These are phyloP conservation scores for Microtus ochrogaster DNA, from an alignment of 2,113 vertebrate species.

Conservation along the genomic window DNA sequence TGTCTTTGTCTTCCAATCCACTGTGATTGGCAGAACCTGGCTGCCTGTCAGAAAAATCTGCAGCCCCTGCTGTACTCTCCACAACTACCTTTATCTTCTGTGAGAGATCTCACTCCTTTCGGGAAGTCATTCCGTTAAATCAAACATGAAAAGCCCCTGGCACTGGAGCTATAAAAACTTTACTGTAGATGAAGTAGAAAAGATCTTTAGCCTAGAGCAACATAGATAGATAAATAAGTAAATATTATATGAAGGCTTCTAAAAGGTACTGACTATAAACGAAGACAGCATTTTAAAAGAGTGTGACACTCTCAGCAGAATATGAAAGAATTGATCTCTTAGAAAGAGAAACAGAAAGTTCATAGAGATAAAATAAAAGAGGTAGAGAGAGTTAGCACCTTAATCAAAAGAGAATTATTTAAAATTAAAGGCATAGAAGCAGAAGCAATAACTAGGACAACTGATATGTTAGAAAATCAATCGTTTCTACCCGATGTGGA, in stretches of 20 bases:
- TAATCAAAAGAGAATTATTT: not conserved
- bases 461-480: not conserved
- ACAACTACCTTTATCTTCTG: not conserved
- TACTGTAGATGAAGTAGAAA: not conserved
- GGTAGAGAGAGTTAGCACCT: not conserved
- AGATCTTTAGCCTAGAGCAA: not conserved
- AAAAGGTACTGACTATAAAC: not conserved
- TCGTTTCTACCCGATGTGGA: not conserved
- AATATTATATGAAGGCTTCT: not conserved
- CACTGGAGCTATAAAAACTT: not conserved
- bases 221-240: not conserved
- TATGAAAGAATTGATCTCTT: not conserved
- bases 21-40: not conserved
- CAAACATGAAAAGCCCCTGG: not conserved
- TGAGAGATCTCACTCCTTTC: not conserved
- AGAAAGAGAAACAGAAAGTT: conserved; percentile 5
- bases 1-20: not conserved
- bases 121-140: not conserved
- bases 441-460: conserved; percentile 1
- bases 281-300: not conserved
- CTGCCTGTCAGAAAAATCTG: not conserved
- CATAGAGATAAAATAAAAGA: not conserved
- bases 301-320: not conserved
- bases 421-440: not conserved
- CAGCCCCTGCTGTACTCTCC: not conserved